These are phyloP conservation scores for Dendrolimus kikuchii DNA, from an alignment of 1,140 invertebrate species.

Conservation along the genomic window DNA sequence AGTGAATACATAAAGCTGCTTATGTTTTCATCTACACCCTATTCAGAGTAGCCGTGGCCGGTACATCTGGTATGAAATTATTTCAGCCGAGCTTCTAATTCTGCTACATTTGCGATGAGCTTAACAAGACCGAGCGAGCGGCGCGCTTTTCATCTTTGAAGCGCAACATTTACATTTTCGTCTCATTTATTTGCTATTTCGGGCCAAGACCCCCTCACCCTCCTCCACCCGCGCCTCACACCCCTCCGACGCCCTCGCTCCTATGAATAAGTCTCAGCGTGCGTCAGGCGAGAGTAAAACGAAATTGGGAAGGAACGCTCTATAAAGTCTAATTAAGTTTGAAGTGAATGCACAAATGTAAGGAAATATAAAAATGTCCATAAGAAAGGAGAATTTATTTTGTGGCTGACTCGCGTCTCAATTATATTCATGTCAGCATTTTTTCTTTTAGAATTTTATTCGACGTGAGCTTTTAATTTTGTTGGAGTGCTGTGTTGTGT, in stretches of 20 bases:
- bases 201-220: constrained; percentile 30
- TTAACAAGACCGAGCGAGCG: constrained; percentile 63
- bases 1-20: constrained; percentile 10
- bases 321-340: constrained; percentile 71
- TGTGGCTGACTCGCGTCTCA: constrained; percentile 5
- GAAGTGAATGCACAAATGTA: constrained; percentile 66
- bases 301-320: constrained; percentile 69
- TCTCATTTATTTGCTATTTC: constrained; percentile 72
- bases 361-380: constrained; percentile 58
- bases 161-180: constrained; percentile 72
- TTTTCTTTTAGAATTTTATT: constrained; percentile 4
- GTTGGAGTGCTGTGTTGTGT: too few relatives aligned
- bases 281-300: constrained; percentile 64
- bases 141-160: constrained; percentile 69
- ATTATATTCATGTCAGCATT: neutral
- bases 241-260: constrained; percentile 36
- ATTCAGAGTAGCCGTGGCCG: constrained; percentile 22
- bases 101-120: constrained; percentile 68
- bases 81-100: constrained; percentile 64
- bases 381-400: constrained; percentile 41
- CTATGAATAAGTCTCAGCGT: constrained; percentile 65
- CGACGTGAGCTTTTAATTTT: too few relatives aligned
- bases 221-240: constrained; percentile 25
- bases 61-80: constrained; percentile 63
- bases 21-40: constrained; percentile 20